phyloP scores from a whole-genome alignment of 2,888 invertebrate species.

The Calephelis perditalis region DNA sequence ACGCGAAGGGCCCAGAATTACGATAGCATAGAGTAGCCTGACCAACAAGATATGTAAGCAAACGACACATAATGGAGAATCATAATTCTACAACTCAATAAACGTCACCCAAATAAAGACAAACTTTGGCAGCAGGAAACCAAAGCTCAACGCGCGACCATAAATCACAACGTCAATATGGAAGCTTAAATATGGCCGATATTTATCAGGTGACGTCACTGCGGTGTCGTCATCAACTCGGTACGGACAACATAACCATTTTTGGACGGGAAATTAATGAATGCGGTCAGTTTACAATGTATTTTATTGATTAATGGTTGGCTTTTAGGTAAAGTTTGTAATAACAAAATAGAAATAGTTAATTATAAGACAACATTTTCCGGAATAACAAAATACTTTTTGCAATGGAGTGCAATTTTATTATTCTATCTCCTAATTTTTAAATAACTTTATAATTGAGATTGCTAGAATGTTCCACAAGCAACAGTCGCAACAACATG shows the following conservation, averaged over 20 bases:
- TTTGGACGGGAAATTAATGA: conserved; percentile 27
- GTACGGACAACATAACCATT: conserved; percentile 21
- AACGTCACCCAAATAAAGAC: not conserved
- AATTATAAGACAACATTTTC: too few relatives aligned
- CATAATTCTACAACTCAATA: not conserved
- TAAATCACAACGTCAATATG: conserved; percentile 15
- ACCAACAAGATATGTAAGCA: too few relatives aligned
- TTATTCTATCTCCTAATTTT: too few relatives aligned
- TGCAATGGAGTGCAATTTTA: too few relatives aligned
- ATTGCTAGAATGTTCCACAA: too few relatives aligned
- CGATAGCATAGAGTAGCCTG: too few relatives aligned
- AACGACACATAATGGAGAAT: not conserved
- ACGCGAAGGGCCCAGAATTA: too few relatives aligned
- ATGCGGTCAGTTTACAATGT: conserved; percentile 12
- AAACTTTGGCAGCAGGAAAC: conserved; percentile 8
- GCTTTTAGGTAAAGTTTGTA: not conserved
- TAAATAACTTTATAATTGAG: too few relatives aligned
- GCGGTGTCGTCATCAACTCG: conserved; percentile 26
- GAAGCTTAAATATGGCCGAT: conserved; percentile 16
- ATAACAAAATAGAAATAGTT: too few relatives aligned
- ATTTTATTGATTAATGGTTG: conserved; percentile 12
- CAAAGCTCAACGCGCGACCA: conserved; percentile 3
- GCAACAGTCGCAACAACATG: too few relatives aligned
- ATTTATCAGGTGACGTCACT: conserved; percentile 23
- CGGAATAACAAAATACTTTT: too few relatives aligned